Percentiles rank a stretch among this genome's conserved stretches.
Conservation (phyloP, 2,797 vertebrate species). For the Centroberyx gerrardi region DNA sequence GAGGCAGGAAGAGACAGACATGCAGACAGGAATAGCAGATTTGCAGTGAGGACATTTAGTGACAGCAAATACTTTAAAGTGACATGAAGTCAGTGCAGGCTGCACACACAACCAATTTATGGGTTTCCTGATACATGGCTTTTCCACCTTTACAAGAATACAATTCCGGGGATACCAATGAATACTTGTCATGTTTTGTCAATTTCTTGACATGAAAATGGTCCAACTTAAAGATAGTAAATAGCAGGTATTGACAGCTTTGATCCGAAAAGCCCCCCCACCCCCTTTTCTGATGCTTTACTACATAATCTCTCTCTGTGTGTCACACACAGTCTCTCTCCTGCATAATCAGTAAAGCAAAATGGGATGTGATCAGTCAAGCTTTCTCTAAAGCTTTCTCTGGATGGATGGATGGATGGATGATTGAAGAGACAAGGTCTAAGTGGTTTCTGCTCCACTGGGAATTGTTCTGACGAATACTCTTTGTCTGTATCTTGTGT, state of each 20-base stretch:
- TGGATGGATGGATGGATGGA: constrained; percentile 35
- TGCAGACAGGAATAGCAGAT: constrained; percentile 71
- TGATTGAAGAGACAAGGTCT: constrained; percentile 46
- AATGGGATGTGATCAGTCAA: constrained; percentile 21
- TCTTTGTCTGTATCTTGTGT: constrained; percentile 30
- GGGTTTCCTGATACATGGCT: too few relatives aligned
- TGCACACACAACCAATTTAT: not conserved
- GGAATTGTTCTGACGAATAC: constrained; percentile 27
- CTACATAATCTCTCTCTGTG: not conserved
- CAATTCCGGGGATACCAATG: too few relatives aligned
- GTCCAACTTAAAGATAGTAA: too few relatives aligned
- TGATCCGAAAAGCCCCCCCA: too few relatives aligned
- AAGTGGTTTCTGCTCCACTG: constrained; percentile 51
- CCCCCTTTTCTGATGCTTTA: too few relatives aligned
- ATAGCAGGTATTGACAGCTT: too few relatives aligned
- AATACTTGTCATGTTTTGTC: too few relatives aligned
- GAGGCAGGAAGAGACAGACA: constrained; percentile 60
- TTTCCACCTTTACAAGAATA: too few relatives aligned
- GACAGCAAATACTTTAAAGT: constrained; percentile 62
- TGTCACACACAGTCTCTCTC: not conserved
- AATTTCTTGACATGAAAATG: too few relatives aligned
- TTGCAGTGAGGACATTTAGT: constrained; percentile 56
- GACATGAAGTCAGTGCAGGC: constrained; percentile 17
- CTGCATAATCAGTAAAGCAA: constrained; percentile 29
- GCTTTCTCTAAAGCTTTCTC: constrained; percentile 25